Evolutionary conservation across 2,797 vertebrate genomes (phyloP).

Genomic region (Heteromormyrus szaboi): DNA sequence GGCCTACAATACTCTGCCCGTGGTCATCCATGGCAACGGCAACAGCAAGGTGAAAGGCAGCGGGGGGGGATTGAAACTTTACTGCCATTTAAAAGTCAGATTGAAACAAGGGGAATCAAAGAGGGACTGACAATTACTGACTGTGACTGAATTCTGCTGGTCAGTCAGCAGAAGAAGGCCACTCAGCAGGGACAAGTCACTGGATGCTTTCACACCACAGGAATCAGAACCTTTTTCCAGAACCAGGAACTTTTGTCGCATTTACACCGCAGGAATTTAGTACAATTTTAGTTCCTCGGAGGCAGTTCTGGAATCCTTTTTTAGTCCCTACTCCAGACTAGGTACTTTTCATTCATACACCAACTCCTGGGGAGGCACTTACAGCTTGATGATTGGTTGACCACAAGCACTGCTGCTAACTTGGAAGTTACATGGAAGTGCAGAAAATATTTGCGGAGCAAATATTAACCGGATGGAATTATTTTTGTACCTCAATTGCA

Average conservation of each 20-base stretch:
- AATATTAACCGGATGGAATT: neutral
- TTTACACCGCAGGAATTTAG: neutral
- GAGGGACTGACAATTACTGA: neutral
- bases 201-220: neutral
- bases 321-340: neutral
- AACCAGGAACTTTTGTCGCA: neutral
- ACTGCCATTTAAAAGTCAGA: neutral
- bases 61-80: neutral
- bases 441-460: neutral
- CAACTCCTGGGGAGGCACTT: neutral
- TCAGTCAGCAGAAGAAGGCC: slow-evolving; percentile 28
- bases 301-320: neutral
- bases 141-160: slow-evolving; percentile 22
- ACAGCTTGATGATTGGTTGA: neutral
- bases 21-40: slow-evolving; percentile 84
- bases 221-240: neutral
- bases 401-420: neutral
- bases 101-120: neutral
- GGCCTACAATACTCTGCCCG: slow-evolving; percentile 78
- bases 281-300: neutral
- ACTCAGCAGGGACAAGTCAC: neutral
- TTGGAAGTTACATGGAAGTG: neutral
- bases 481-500: neutral
- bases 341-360: neutral
- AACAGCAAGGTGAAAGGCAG: slow-evolving; percentile 84